phyloP scores from a whole-genome alignment of 92 coral and sea anemone species.

The Isaurus tuberculatus region DNA sequence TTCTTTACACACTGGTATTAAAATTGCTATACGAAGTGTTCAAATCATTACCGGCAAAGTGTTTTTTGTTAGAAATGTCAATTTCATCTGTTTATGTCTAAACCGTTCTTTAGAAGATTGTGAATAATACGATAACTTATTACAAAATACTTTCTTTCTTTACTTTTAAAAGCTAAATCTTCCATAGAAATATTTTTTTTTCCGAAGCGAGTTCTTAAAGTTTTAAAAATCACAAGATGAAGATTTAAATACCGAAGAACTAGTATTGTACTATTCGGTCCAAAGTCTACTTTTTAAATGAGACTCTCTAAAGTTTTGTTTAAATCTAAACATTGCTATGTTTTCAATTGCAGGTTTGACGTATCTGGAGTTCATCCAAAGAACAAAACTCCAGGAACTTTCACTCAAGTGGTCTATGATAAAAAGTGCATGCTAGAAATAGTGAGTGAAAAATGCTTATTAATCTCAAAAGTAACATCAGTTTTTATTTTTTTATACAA shows the following conservation, averaged over 20 bases:
- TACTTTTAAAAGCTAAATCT: background rate
- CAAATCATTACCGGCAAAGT: background rate
- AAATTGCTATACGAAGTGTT: background rate
- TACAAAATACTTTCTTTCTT: background rate
- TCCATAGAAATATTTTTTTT: no score
- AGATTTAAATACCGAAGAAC: no score
- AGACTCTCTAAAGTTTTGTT: background rate
- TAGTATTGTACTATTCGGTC: no score
- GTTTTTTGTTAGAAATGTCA: background rate
- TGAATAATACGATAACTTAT: background rate
- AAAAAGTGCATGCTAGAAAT: slow-evolving; percentile 84
- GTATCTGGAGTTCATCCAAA: slow-evolving; percentile 95
- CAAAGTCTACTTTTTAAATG: no score
- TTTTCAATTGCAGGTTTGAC: slow-evolving; percentile 78
- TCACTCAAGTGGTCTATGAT: slow-evolving; percentile 96
- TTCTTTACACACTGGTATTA: background rate
- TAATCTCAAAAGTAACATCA: background rate
- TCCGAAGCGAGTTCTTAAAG: no score
- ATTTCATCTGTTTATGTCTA: background rate
- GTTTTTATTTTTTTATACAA: background rate
- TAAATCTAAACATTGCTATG: background rate
- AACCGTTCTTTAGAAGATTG: background rate
- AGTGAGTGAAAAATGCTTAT: slow-evolving; percentile 54
- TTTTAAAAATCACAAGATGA: no score
- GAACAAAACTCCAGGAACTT: slow-evolving; percentile 97